A percentile compares a stretch with the other conserved stretches of the same genome.
Evolutionary conservation across 2,797 vertebrate species (phyloP).

Genomic region (Sebastolobus altivelis): DNA sequence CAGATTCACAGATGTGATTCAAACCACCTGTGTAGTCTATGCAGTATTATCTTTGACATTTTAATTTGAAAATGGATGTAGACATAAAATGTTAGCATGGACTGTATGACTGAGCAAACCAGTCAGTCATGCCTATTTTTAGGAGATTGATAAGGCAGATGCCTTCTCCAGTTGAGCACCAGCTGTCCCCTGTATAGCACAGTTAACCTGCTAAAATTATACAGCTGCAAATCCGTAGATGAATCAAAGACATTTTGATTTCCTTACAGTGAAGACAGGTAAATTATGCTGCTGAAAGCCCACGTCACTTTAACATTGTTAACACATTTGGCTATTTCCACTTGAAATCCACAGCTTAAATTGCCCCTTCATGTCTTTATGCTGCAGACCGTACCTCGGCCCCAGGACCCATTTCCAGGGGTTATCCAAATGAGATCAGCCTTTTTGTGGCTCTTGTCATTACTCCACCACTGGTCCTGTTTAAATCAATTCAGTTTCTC

Average conservation of each 20-base stretch:
- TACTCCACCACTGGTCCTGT: constrained; percentile 76
- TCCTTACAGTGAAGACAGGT: neutral
- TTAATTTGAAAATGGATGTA: constrained; percentile 11
- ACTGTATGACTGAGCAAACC: neutral
- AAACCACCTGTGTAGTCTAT: constrained; percentile 8
- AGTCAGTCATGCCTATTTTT: constrained; percentile 38
- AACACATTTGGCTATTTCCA: constrained; percentile 35
- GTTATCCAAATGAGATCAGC: constrained; percentile 78
- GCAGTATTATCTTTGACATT: constrained; percentile 3
- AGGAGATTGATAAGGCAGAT: constrained; percentile 1
- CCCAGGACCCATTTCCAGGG: constrained; percentile 58
- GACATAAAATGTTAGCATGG: neutral
- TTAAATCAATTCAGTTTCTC: constrained; percentile 80
- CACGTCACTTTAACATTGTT: constrained; percentile 16
- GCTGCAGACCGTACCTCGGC: constrained; percentile 27
- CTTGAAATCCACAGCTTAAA: constrained; percentile 46
- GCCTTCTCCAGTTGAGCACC: constrained; percentile 11
- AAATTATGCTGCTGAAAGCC: constrained; percentile 15
- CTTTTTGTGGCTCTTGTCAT: constrained; percentile 72
- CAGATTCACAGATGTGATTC: constrained; percentile 32
- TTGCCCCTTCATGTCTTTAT: constrained; percentile 27
- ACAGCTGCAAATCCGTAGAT: constrained; percentile 6
- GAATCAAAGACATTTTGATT: neutral
- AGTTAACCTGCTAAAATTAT: constrained; percentile 1
- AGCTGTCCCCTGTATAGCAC: neutral